Evolutionary conservation across 2,888 invertebrate species (phyloP), one percentile per base, ranked within the genome.

Genomic region (Lissonota sp.): DNA sequence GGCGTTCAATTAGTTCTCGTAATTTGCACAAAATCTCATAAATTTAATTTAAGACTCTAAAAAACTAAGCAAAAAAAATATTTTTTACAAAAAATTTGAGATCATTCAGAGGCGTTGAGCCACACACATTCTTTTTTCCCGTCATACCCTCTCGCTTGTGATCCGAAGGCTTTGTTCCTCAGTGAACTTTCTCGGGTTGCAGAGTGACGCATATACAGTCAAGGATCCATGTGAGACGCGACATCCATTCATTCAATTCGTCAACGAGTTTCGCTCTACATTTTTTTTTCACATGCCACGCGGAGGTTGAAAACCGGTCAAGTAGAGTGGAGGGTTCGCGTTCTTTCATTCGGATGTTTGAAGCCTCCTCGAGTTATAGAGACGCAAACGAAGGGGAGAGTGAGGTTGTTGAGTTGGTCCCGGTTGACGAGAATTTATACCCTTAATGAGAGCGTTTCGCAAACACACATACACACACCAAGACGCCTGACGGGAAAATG

Each of bases 381-480:
- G 37, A 53, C 39, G 42, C 44, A 57, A 66, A 8, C 67, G 55
- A 14, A 44, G 46, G 57, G 46, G 57, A 58, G 6, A 8, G 44
- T 44, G 10, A 44, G 10, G 10, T 6, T 44, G 10, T 6, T 6
- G 10, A 10, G 10, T 44, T 44, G 44, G 10, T 6, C 7, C 1
- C 10, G 67, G 14, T 37, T 42, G 55, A 14, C 67, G 42, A 3
- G 53, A 42, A 44, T 10, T 39, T 39, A 40, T 53, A 8, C 6
- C 53, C 55, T 55, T 67, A 67, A 67, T 67, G 53, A 67, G 55
- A 16, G 55, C 51, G 10, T 12, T 40, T 3, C 26, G 14, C 46
- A 37, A 14, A 46, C 10, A 40, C 6, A 55, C 10, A 42, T 10
- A 14, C 53, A 16, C 42, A 62, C 62, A 51, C 53, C 40, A 8